Percentiles rank a stretch among this genome's conserved stretches.
Conservation (phyloP, 1,140 invertebrate genomes). For the Neuroterus valhalla region DNA sequence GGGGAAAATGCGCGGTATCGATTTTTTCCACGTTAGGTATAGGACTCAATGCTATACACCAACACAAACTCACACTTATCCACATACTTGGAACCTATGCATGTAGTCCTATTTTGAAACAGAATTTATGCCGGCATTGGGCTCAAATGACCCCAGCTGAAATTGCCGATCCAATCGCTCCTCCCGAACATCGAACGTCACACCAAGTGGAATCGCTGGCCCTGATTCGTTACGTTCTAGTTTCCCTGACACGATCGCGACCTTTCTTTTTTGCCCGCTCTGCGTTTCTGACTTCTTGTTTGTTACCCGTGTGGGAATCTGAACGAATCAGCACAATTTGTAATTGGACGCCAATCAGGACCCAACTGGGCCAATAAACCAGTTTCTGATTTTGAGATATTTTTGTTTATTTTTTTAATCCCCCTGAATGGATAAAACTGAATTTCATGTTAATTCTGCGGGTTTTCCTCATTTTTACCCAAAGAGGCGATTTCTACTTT, state of each 20-base stretch:
- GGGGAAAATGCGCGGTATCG: constrained; percentile 27
- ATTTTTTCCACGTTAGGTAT: constrained; percentile 26
- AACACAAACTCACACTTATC: neutral
- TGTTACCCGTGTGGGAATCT: too few species aligned
- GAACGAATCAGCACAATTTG: too few species aligned
- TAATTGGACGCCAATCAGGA: too few species aligned
- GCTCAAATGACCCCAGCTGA: constrained; percentile 26
- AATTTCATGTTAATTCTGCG: too few species aligned
- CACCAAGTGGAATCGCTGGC: constrained; percentile 53
- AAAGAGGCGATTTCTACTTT: too few species aligned
- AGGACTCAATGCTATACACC: neutral
- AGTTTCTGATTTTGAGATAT: too few species aligned
- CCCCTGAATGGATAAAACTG: too few species aligned
- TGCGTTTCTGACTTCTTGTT: constrained; percentile 29
- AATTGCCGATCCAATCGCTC: constrained; percentile 8
- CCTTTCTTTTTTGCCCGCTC: constrained; percentile 40
- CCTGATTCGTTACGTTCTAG: constrained; percentile 67
- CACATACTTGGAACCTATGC: neutral
- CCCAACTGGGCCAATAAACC: too few species aligned
- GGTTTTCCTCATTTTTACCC: too few species aligned
- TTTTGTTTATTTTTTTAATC: too few species aligned
- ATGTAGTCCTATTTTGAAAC: constrained; percentile 14
- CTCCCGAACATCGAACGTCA: neutral
- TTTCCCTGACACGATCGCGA: constrained; percentile 58
- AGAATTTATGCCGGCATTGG: constrained; percentile 19